Conservation (phyloP, 2,888 invertebrate genomes). For the Hirtodrosophila cameraria region DNA sequence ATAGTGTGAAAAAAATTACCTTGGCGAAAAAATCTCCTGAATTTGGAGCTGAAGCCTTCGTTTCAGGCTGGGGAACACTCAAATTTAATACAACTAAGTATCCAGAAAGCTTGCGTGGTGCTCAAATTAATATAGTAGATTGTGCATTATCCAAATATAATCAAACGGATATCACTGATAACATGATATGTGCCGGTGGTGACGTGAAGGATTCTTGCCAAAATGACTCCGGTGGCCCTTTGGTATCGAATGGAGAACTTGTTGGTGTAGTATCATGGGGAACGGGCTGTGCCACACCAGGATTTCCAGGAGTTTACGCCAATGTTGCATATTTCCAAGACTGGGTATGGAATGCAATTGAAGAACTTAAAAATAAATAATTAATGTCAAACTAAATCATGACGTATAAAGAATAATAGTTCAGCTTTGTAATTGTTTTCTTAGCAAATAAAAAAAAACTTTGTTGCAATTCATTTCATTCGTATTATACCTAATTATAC, state of each 20-base stretch:
- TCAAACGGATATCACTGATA: not conserved
- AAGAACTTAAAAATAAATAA: not conserved
- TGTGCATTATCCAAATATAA: not conserved
- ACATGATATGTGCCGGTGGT: slow-evolving; percentile 7
- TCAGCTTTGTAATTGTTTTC: too few species aligned
- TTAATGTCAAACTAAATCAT: too few species aligned
- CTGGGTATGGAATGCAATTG: slow-evolving; percentile 1
- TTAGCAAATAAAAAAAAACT: too few species aligned
- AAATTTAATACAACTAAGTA: too few species aligned
- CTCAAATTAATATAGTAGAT: not conserved
- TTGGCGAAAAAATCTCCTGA: not conserved
- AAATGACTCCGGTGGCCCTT: slow-evolving; percentile 8
- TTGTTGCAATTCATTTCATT: too few species aligned
- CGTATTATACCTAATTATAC: too few species aligned
- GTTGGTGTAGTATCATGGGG: slow-evolving; percentile 8
- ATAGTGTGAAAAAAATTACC: not conserved
- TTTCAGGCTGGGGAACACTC: slow-evolving; percentile 4
- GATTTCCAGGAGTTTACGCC: slow-evolving; percentile 18
- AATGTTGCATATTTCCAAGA: slow-evolving; percentile 1
- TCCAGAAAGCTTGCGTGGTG: not conserved
- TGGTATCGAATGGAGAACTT: not conserved
- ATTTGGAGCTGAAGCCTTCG: not conserved
- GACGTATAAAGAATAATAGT: too few species aligned
- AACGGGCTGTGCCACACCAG: not conserved
- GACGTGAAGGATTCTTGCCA: not conserved